Base-by-base conservation (phyloP, 1,140 invertebrate genomes). In the Drosophila carrolli region DNA sequence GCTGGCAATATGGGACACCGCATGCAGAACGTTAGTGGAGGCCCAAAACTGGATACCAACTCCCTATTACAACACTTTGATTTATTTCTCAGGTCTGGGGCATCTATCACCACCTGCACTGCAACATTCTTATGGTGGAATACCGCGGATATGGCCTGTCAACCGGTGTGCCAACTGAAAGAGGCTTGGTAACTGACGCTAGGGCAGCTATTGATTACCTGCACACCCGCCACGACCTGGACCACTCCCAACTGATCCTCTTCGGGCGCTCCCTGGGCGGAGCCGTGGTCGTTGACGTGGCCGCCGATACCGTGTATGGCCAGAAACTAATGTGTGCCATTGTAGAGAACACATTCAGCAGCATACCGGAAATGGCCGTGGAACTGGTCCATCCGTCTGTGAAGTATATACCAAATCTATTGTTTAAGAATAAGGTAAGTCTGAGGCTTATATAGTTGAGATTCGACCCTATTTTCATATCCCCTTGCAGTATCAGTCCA, bases 111-210 rank as follows among this genome's bases (percentile, higher is more conserved):
- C 95, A 95, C 90, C 92, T 98, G 37, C 94, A 95, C 62, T 97
- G 96, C 73, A 99, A 99, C 93, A 94, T 99, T 71, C 92, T 99
- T 29, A 94, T 98, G 94, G 93, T 99, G 13, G 98, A 99, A 89
- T 99, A 99, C 85, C 94, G 98, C 89, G 98, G 98, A 0, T 99
- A 98, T 94, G 98, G 98, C 3, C 93, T 97, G n/a, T 98, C 97
- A 48, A 95, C 98, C 83, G 98, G 98, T 0, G 93, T 94, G 5
- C 97, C 98, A 9, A 96, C 95, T 9, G 98, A 99, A 93, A 93
- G 94, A 84, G 98, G 98, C 4, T 92, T 99, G 4, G 98, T 97
- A 81, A 94, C 95, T 90, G 98, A 99, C 95, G 97, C 97, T 8
- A 94, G 96, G 90, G 95, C 97, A 73, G 97, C 96, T 32, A 93